phyloP scores from a whole-genome alignment of 2,113 vertebrate genomes.

The Colinus virginianus region DNA sequence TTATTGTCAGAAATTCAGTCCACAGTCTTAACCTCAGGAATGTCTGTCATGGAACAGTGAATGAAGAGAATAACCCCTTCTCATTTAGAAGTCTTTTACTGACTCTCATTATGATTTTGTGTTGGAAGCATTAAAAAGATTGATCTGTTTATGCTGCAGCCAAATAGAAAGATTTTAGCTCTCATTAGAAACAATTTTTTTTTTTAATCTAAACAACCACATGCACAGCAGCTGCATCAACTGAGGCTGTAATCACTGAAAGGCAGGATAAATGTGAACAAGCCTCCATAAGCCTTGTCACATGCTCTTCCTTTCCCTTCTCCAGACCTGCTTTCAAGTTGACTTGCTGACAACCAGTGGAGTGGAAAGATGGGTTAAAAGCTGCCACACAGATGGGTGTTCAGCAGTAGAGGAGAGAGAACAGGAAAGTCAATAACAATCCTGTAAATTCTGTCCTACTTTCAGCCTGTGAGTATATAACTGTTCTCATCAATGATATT shows the following conservation, averaged over 20 bases:
- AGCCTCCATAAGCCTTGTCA: neutral
- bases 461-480: neutral
- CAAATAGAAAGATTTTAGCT: neutral
- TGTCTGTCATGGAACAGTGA: neutral
- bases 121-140: neutral
- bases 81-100: neutral
- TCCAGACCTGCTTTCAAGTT: neutral
- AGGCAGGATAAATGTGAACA: neutral
- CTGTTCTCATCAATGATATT: slow-evolving; percentile 11
- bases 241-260: neutral
- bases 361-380: neutral
- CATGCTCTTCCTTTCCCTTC: neutral
- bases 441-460: slow-evolving; percentile 21
- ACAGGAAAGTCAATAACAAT: slow-evolving; percentile 7
- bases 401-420: neutral
- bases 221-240: neutral
- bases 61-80: neutral
- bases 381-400: neutral
- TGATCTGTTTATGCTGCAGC: neutral
- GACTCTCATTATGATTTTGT: neutral
- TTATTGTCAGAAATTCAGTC: neutral
- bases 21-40: neutral
- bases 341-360: neutral
- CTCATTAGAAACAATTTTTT: neutral
- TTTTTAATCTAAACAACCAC: neutral